Conservation (phyloP, 2,113 vertebrate species). For the Chloropsis cyanopogon region DNA sequence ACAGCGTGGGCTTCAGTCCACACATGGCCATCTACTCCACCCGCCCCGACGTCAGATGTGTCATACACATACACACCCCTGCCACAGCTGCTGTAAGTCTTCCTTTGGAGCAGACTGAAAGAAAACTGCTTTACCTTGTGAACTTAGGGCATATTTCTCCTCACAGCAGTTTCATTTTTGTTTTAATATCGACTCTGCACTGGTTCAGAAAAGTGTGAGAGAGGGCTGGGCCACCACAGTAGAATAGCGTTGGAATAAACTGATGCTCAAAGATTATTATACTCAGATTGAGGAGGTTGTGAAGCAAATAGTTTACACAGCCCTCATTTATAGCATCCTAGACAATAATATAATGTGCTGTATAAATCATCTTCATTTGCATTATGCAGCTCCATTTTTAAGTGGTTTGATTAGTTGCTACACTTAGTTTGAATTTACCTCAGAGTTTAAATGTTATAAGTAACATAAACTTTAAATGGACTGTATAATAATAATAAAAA, state of each 20-base stretch:
- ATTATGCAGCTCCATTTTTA: not conserved
- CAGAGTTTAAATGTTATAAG: not conserved
- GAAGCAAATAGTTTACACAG: not conserved
- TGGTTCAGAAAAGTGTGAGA: not conserved
- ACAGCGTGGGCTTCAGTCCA: constrained; percentile 88
- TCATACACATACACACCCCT: constrained; percentile 89
- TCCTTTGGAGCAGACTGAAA: not conserved
- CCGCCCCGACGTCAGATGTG: constrained; percentile 91
- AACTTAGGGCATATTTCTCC: not conserved
- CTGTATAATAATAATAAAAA: not conserved
- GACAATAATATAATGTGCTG: not conserved
- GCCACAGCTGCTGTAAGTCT: constrained; percentile 90
- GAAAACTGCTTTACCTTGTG: not conserved
- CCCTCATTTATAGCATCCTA: not conserved
- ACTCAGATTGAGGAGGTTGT: not conserved
- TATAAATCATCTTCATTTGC: not conserved
- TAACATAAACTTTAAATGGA: not conserved
- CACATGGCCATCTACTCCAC: constrained; percentile 96
- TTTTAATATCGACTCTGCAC: not conserved
- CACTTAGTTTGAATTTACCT: not conserved
- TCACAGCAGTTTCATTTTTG: not conserved
- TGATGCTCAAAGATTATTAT: not conserved
- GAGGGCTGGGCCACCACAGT: not conserved
- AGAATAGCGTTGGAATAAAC: not conserved
- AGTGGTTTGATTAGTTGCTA: not conserved